phyloP scores from a whole-genome alignment of 2,888 invertebrate species.

The Thelaira solivaga region DNA sequence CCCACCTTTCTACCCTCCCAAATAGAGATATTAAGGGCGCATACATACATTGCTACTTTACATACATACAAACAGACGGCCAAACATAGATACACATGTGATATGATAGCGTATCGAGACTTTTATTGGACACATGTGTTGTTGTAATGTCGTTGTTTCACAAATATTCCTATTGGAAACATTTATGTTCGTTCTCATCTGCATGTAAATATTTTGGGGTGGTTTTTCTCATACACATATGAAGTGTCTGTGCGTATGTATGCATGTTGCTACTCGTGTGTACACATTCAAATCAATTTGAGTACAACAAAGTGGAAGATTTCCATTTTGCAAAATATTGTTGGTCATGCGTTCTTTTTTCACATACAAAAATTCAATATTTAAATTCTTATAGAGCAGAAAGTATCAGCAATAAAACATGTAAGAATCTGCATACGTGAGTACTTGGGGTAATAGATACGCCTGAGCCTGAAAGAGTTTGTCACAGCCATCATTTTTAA shows the following conservation, averaged over 20 bases:
- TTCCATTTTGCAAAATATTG: slow-evolving; percentile 41
- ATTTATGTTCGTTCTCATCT: slow-evolving; percentile 17
- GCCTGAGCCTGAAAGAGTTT: slow-evolving; percentile 39
- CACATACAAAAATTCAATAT: slow-evolving; percentile 33
- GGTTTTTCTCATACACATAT: slow-evolving; percentile 45
- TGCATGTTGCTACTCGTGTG: neutral
- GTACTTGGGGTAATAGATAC: no score
- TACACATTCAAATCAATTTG: slow-evolving; percentile 67
- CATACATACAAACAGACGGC: no score
- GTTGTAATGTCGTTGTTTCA: slow-evolving; percentile 7
- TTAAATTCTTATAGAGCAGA: slow-evolving; percentile 53
- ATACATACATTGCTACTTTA: no score
- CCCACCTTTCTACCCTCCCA: no score
- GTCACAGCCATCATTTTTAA: slow-evolving; percentile 3
- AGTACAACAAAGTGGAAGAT: slow-evolving; percentile 51
- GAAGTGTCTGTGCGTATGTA: slow-evolving; percentile 25
- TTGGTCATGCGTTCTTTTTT: slow-evolving; percentile 60
- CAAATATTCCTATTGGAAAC: slow-evolving; percentile 43
- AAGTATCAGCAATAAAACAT: slow-evolving; percentile 45
- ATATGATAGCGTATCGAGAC: neutral
- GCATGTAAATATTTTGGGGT: no score
- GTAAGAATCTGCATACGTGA: slow-evolving; percentile 37
- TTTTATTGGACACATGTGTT: slow-evolving; percentile 50
- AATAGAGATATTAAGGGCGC: no score
- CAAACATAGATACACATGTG: no score